Evolutionary conservation across 2,888 invertebrate species (phyloP).

Genomic region (Lasioglossum marginatum): DNA sequence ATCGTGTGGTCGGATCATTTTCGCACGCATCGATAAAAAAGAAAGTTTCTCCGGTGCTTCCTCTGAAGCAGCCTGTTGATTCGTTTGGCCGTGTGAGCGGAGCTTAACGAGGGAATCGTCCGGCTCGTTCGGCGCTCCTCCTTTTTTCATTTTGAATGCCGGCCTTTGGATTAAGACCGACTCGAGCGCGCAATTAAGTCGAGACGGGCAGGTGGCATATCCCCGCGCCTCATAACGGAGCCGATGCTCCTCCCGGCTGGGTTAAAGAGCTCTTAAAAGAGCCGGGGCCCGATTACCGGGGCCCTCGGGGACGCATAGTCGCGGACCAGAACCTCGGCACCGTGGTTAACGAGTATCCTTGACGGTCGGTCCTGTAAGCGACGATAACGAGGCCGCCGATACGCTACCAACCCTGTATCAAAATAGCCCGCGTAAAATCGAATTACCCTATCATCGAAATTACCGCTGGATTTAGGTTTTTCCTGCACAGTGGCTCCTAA

Average conservation of each 20-base stretch:
- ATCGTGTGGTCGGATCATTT: background rate
- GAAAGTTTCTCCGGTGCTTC: background rate
- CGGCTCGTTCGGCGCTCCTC: slow-evolving; percentile 12
- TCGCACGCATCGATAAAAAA: background rate
- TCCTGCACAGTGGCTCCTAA: background rate
- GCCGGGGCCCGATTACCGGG: slow-evolving; percentile 17
- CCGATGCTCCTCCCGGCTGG: slow-evolving; percentile 41
- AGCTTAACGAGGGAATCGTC: slow-evolving; percentile 39
- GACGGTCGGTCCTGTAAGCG: background rate
- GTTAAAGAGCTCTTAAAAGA: slow-evolving; percentile 63
- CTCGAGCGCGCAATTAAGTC: slow-evolving; percentile 59
- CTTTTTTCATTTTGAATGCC: slow-evolving; percentile 37
- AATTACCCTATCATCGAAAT: slow-evolving; percentile 2
- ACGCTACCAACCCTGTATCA: background rate
- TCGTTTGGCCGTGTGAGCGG: slow-evolving; percentile 15
- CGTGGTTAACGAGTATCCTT: slow-evolving; percentile 7
- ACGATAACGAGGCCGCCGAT: background rate
- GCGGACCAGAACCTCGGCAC: slow-evolving; percentile 2
- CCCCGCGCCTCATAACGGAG: slow-evolving; percentile 36
- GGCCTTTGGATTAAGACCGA: slow-evolving; percentile 61
- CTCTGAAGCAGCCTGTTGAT: background rate
- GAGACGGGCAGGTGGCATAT: slow-evolving; percentile 63
- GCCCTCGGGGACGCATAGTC: slow-evolving; percentile 31
- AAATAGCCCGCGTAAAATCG: slow-evolving; percentile 6
- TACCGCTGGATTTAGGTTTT: background rate